Evolutionary conservation across 2,113 vertebrate genomes (phyloP).

Genomic region (Halichoerus grypus): DNA sequence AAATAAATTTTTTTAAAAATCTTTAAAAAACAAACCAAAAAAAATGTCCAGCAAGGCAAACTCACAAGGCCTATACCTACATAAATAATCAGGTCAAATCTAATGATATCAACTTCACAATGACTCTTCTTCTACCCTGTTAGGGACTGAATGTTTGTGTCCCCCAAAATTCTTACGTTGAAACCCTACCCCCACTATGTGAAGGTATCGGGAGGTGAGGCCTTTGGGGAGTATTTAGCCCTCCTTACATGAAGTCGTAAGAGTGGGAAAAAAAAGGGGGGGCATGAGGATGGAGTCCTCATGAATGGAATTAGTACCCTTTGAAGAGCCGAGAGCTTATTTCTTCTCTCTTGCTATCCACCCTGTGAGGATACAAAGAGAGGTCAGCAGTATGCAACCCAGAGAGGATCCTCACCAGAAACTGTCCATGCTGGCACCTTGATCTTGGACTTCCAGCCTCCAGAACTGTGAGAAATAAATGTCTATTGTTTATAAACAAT

Average conservation of each 20-base stretch:
- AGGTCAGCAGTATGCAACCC: background rate
- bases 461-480: background rate
- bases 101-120: background rate
- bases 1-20: too few species aligned
- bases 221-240: background rate
- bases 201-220: background rate
- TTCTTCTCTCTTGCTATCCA: background rate
- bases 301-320: background rate
- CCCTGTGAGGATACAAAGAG: background rate
- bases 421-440: background rate
- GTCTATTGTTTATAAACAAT: background rate
- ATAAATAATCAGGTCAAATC: conserved; percentile 13
- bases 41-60: conserved; percentile 2
- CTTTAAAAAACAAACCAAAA: background rate
- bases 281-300: background rate
- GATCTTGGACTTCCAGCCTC: background rate
- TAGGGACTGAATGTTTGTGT: background rate
- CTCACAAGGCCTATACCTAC: background rate
- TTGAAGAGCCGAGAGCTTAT: background rate
- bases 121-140: background rate
- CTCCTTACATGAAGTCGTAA: background rate
- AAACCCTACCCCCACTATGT: background rate
- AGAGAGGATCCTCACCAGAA: background rate
- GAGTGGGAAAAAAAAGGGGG: background rate
- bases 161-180: background rate